phyloP scores from a whole-genome alignment of 2,888 invertebrate species.

The Silvanus unidentatus region DNA sequence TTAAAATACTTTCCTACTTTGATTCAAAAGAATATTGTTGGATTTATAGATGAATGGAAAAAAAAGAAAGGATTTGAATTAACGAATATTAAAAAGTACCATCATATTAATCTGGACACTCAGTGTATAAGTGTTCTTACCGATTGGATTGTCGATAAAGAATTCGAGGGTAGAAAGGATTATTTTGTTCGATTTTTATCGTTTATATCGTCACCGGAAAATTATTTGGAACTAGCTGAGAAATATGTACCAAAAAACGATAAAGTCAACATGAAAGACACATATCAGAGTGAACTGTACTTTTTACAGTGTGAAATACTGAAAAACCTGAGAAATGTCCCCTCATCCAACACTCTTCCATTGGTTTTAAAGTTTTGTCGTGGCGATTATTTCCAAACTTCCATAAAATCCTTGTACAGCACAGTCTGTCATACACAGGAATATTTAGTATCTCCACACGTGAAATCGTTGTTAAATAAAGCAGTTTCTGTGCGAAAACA shows the following conservation, averaged over 20 bases:
- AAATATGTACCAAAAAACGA: slow-evolving; percentile 19
- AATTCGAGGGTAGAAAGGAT: too few species aligned
- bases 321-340: slow-evolving; percentile 12
- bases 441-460: slow-evolving; percentile 12
- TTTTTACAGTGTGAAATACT: slow-evolving; percentile 19
- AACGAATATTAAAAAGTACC: too few species aligned
- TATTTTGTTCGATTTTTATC: slow-evolving; percentile 1
- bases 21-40: too few species aligned
- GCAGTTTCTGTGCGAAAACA: slow-evolving; percentile 27
- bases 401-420: slow-evolving; percentile 20
- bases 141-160: too few species aligned
- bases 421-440: slow-evolving; percentile 22
- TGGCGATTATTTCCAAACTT: slow-evolving; percentile 24
- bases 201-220: slow-evolving; percentile 15
- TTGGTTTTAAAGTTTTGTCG: slow-evolving; percentile 19
- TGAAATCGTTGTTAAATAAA: slow-evolving; percentile 16
- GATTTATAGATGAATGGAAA: too few species aligned
- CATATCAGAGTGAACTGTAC: slow-evolving; percentile 16
- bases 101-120: too few species aligned
- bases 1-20: too few species aligned
- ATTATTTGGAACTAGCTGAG: slow-evolving; percentile 16
- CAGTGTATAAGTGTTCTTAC: too few species aligned
- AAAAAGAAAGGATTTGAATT: too few species aligned
- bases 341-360: slow-evolving; percentile 14
- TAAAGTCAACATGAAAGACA: slow-evolving; percentile 18